These are phyloP conservation scores for Chymomyza amoena DNA, from an alignment of 2,888 invertebrate genomes.

Conservation along the genomic window DNA sequence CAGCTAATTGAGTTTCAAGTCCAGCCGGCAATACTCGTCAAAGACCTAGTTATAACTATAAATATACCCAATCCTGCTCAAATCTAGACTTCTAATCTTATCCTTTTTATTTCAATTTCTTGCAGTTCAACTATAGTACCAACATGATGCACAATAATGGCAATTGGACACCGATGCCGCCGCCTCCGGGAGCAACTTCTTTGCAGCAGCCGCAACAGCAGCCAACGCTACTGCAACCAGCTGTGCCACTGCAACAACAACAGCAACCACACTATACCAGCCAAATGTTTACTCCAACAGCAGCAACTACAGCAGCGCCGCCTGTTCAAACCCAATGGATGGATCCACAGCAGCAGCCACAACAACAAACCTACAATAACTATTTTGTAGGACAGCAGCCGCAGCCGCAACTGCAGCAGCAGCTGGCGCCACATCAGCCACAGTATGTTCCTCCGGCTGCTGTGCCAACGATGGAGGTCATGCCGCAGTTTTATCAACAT, in stretches of 20 bases:
- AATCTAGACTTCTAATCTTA: not conserved
- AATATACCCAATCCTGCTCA: no score
- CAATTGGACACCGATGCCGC: constrained; percentile 63
- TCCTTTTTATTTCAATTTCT: not conserved
- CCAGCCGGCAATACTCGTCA: no score
- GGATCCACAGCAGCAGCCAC: constrained; percentile 37
- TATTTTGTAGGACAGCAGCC: constrained; percentile 39
- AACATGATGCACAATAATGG: constrained; percentile 68
- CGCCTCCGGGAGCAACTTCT: constrained; percentile 41
- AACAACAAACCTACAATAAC: constrained; percentile 42
- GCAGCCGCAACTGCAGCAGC: constrained; percentile 5
- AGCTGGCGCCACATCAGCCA: not conserved
- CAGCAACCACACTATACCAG: constrained; percentile 45
- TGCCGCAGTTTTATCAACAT: constrained; percentile 6
- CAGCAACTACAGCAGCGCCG: constrained; percentile 23
- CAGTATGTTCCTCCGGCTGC: constrained; percentile 10
- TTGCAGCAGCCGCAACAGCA: constrained; percentile 30
- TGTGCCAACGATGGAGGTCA: not conserved
- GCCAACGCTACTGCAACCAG: constrained; percentile 21
- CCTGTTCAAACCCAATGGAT: constrained; percentile 34
- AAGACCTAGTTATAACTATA: no score
- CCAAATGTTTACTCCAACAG: constrained; percentile 49
- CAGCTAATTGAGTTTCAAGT: no score
- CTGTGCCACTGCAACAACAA: constrained; percentile 29
- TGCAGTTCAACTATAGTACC: not conserved